Evolutionary conservation across 1,140 invertebrate species (phyloP), one percentile per base, ranked within the genome.

Genomic region (Callitettix versicolor): DNA sequence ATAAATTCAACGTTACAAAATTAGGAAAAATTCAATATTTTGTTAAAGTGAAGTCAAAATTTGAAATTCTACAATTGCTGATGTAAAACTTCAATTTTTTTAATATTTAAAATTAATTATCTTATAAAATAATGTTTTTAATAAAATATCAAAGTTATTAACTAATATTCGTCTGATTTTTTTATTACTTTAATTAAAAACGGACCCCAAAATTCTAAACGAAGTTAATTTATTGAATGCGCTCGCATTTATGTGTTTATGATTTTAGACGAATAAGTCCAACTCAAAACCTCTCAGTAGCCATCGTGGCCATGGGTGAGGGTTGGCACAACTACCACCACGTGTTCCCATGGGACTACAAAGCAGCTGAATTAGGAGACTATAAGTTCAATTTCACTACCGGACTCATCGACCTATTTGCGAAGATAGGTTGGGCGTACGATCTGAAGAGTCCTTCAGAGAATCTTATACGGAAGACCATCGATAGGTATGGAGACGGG

Each of bases 291-390:
- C 33, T 57, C 2, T 17, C 56, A 0, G 64, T 69, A 11, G 57
- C 65, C 3, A 42, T 68, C 0, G 43, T 61, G 21, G 59, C 67
- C 0, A 38, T 63, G 26, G 78, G 78, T 5, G 78, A 80, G 67
- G 84, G 84, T 3, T 85, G 80, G 73, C 84, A 88, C 66, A 87
- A 87, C 68, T 88, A 86, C 66, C 86, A 88, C 63, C 86, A 88
- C 64, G 80, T 79, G 5, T 88, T 88, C 68, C 86, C 86, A 0
- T 90, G 89, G 80, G 94, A 97, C 67, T 94, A 94, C 76, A 88
- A 90, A 66, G 84, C 88, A 2, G 77, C 86, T 5, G 88, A 91
- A 66, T 72, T 90, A 0, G 87, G 91, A 36, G 79, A 82, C 63
- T 89, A 86, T 71, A 76, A 75, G 12, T 69, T 84, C 14, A 97